phyloP scores from a whole-genome alignment of 2,797 vertebrate genomes.

The Philypnodon macrostomus region DNA sequence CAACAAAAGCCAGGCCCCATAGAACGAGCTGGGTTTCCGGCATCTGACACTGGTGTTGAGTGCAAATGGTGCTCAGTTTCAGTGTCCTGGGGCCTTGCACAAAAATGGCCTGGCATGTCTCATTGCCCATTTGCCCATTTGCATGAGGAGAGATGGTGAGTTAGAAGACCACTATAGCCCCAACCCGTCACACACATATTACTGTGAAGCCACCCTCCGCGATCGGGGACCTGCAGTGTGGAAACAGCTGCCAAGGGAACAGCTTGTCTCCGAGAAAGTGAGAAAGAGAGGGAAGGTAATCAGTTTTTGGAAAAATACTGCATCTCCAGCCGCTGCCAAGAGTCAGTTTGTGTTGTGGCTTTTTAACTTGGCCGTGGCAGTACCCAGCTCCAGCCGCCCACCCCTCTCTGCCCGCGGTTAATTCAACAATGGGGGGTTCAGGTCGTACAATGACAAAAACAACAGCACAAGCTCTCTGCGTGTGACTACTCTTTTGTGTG shows the following conservation, averaged over 20 bases:
- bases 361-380: constrained; percentile 46
- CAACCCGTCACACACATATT: constrained; percentile 11
- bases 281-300: constrained; percentile 55
- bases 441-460: constrained; percentile 58
- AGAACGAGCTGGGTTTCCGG: constrained; percentile 33
- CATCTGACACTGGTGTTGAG: constrained; percentile 39
- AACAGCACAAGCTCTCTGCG: constrained; percentile 42
- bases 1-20: constrained; percentile 38
- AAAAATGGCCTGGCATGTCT: constrained; percentile 34
- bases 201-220: constrained; percentile 26
- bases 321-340: constrained; percentile 57
- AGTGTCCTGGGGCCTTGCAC: constrained; percentile 23
- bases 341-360: constrained; percentile 65
- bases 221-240: constrained; percentile 55
- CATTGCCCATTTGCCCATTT: constrained; percentile 46
- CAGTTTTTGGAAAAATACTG: constrained; percentile 66
- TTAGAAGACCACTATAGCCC: constrained; percentile 20
- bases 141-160: constrained; percentile 57
- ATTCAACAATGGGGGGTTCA: constrained; percentile 62
- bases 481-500: constrained; percentile 35
- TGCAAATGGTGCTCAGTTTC: constrained; percentile 50
- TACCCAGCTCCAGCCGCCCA: constrained; percentile 47
- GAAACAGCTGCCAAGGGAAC: constrained; percentile 74
- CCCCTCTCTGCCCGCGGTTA: constrained; percentile 46
- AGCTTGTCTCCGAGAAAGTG: constrained; percentile 58